These are phyloP conservation scores for Deilephila elpenor DNA, from an alignment of 2,888 invertebrate species.

Conservation along the genomic window DNA sequence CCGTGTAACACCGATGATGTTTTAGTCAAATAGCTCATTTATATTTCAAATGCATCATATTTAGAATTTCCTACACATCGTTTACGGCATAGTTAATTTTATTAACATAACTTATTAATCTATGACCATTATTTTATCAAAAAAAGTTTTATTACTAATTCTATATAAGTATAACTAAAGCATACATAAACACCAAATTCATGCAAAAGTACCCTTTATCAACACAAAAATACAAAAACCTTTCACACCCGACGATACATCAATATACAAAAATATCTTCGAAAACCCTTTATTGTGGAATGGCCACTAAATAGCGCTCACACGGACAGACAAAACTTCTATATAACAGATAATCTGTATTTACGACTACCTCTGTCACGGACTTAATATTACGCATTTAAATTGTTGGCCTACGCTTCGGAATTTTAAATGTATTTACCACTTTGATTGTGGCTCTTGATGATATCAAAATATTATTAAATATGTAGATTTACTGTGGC, in stretches of 20 bases:
- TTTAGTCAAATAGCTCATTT: too few relatives aligned
- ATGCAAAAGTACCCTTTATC: too few relatives aligned
- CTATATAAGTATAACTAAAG: too few relatives aligned
- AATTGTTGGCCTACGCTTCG: constrained; percentile 19
- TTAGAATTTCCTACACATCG: too few relatives aligned
- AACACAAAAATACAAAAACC: not conserved
- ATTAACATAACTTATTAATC: too few relatives aligned
- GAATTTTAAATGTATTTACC: constrained; percentile 14
- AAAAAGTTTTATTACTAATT: too few relatives aligned
- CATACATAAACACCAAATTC: too few relatives aligned
- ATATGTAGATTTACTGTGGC: not conserved
- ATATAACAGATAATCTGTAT: constrained; percentile 40
- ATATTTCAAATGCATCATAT: too few relatives aligned
- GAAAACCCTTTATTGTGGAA: constrained; percentile 8
- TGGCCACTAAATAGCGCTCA: constrained; percentile 25
- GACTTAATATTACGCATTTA: constrained; percentile 18
- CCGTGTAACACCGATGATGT: too few relatives aligned
- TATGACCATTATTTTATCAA: too few relatives aligned
- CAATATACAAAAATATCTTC: constrained; percentile 6
- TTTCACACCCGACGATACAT: not conserved
- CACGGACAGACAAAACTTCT: constrained; percentile 28
- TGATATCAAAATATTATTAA: constrained; percentile 12
- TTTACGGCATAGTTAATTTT: too few relatives aligned
- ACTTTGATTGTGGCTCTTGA: constrained; percentile 21
- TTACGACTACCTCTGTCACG: constrained; percentile 41